These are phyloP conservation scores for Anseranas semipalmata DNA, from an alignment of 2,113 vertebrate genomes.

Conservation along the genomic window DNA sequence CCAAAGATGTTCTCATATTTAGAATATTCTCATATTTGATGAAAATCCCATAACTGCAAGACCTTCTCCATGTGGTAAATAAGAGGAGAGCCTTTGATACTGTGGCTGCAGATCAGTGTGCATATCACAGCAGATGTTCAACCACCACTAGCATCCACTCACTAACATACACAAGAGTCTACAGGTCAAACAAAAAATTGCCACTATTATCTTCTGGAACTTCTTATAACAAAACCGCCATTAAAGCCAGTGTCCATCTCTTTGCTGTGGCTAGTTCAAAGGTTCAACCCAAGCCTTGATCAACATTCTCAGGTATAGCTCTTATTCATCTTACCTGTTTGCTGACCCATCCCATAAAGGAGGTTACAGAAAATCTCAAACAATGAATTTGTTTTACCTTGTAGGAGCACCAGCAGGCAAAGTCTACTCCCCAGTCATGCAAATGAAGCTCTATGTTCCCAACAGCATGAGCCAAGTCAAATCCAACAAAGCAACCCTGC, in stretches of 20 bases:
- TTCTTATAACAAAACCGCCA: not conserved
- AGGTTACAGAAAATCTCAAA: not conserved
- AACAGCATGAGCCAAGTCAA: conserved; percentile 92
- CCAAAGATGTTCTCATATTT: not conserved
- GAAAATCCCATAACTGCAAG: not conserved
- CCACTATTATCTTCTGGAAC: not conserved
- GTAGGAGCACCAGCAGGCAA: conserved; percentile 98
- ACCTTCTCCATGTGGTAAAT: not conserved
- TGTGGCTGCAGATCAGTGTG: not conserved
- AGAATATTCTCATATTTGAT: too few relatives aligned
- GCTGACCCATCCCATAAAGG: not conserved
- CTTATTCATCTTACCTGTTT: not conserved
- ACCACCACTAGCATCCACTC: not conserved
- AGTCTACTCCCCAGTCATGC: conserved; percentile 95
- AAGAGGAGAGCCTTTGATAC: not conserved
- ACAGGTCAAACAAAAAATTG: not conserved
- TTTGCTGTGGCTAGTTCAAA: not conserved
- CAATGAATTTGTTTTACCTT: conserved; percentile 80
- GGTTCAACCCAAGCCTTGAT: not conserved
- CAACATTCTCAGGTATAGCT: not conserved
- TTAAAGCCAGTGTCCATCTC: not conserved
- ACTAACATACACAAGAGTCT: not conserved
- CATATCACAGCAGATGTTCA: not conserved
- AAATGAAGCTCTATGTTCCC: conserved; percentile 88
- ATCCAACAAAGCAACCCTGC: conserved; percentile 93